A percentile compares a stretch with the other conserved stretches of the same genome.
These are phyloP conservation scores for Protophormia terraenovae DNA, from an alignment of 2,888 invertebrate species.

Conservation along the genomic window DNA sequence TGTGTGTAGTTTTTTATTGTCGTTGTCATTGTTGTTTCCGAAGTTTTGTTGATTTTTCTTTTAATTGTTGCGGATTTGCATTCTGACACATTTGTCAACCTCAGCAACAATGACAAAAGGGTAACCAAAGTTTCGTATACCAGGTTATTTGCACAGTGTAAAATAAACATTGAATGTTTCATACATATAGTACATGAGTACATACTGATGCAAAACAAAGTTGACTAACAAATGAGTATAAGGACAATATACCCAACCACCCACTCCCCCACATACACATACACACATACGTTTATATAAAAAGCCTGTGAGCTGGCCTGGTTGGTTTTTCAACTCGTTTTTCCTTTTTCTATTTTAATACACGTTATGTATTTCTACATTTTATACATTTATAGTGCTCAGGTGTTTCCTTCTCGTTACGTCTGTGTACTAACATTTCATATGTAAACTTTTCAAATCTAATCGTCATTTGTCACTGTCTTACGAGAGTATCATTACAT, in stretches of 20 bases:
- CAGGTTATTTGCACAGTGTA: constrained; percentile 69
- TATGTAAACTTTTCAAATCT: constrained; percentile 48
- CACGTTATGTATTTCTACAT: not conserved
- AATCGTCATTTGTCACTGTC: constrained; percentile 67
- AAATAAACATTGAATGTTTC: constrained; percentile 53
- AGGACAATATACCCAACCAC: not conserved
- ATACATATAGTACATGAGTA: not conserved
- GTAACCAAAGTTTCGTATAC: constrained; percentile 72
- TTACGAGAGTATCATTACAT: not conserved
- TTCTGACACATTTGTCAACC: constrained; percentile 81
- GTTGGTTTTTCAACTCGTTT: constrained; percentile 43
- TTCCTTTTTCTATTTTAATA: not conserved
- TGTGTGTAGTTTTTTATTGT: constrained; percentile 29
- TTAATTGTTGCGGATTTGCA: constrained; percentile 81
- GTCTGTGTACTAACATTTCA: constrained; percentile 46
- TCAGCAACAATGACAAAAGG: constrained; percentile 76
- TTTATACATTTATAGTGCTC: constrained; percentile 26
- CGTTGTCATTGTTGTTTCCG: constrained; percentile 58
- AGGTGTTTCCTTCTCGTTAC: constrained; percentile 45
- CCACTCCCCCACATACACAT: not conserved
- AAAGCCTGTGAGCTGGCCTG: constrained; percentile 13
- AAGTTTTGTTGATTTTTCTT: constrained; percentile 79
- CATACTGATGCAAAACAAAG: not conserved
- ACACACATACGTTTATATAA: not conserved
- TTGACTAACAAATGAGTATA: not conserved